A percentile compares a stretch with the other conserved stretches of the same genome.
These are phyloP conservation scores for Threskiornis aethiopicus DNA, from an alignment of 2,797 vertebrate species.

Conservation along the genomic window DNA sequence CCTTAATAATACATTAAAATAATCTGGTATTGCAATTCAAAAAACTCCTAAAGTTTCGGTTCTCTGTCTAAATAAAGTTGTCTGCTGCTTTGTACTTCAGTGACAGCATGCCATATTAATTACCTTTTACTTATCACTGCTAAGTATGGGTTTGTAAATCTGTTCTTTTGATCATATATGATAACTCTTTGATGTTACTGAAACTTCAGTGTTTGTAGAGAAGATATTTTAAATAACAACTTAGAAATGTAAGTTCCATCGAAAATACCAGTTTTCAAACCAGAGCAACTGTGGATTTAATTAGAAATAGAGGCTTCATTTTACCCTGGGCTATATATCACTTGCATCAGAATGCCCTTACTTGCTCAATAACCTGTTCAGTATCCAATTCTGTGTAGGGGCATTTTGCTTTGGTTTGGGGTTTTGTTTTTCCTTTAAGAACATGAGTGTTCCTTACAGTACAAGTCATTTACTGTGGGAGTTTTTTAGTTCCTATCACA, in stretches of 20 bases:
- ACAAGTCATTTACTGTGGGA: background rate
- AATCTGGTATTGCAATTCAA: background rate
- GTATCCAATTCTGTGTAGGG: fast-evolving
- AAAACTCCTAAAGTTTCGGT: background rate
- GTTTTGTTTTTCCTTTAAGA: background rate
- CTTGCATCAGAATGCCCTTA: background rate
- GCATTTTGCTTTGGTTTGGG: background rate
- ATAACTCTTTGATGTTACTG: background rate
- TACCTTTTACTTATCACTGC: background rate
- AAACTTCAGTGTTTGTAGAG: background rate
- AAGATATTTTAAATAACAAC: background rate
- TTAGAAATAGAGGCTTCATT: background rate
- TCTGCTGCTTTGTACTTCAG: background rate
- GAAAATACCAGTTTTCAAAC: background rate
- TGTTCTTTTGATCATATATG: background rate
- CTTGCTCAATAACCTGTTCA: background rate
- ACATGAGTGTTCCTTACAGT: background rate
- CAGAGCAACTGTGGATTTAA: background rate
- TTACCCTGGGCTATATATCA: background rate
- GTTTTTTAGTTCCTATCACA: background rate
- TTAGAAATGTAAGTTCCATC: background rate
- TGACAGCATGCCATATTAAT: background rate
- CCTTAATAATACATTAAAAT: background rate
- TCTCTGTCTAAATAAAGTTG: background rate
- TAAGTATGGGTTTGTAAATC: background rate